Base-by-base conservation (phyloP, 2,797 vertebrate genomes). In the Percopsis omiscomaycus region DNA sequence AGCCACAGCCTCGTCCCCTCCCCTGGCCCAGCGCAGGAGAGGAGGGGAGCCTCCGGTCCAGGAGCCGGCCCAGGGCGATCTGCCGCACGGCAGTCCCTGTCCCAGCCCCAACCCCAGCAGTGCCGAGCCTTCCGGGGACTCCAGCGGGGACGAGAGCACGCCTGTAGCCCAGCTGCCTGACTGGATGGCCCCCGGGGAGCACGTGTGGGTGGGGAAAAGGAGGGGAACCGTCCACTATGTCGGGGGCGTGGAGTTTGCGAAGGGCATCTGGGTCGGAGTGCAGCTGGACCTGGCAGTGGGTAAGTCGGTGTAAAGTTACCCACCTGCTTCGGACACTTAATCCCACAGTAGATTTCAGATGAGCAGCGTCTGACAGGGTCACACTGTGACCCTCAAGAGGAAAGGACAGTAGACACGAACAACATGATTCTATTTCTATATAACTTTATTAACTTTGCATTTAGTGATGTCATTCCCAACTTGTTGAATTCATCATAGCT, bases 221-320 rank as follows among this genome's bases (percentile, higher is more conserved):
- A 90, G 79, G 71, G 92, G 93, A 62, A 93, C 78, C 0, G 89
- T 95, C 68, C 91, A 93, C 82, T 96, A 94, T 0, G 60, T 94
- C 27, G 94, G 94, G 73, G 92, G 92, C 0, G 92, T 95, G 76
- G 95, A 95, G 91, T 95, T 95, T 69, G 93, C 95, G 9, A 82
- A 92, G 86, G 94, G 93, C 52, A 88, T 92, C 79, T 96, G 95
- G 93, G 89, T 95, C 68, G 92, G 92, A 58, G 89, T 95, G 71
- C 93, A 94, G 82, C 90, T 96, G 63, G 91, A 91, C 63, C 80
- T 93, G 83, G 93, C 93, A 81, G 86, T 94, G 75, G 94, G 92
- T 95, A 86, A 92, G 94, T 82, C 51, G 5, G 3, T 66, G 45
- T 46, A 22, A 22, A 22, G 22, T 22, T 22, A 22, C 22, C 22